Base-by-base conservation (phyloP, 2,888 invertebrate species). In the Agrochola macilenta region DNA sequence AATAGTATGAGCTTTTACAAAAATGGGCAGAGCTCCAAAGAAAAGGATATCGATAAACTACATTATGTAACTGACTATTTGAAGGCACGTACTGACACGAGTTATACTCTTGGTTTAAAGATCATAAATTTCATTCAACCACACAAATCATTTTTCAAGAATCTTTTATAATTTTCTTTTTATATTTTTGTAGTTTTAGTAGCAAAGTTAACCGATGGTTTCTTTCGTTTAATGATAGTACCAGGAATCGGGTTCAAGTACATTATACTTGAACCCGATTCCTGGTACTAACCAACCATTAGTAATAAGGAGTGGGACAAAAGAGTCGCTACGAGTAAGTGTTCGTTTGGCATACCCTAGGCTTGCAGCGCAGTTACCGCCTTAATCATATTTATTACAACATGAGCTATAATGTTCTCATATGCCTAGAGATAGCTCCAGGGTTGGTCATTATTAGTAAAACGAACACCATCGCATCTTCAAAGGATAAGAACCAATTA, bases 51-150 rank as follows among this genome's bases (percentile, higher is more conserved):
- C 84, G 61, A 80, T 69, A 64, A 64, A 69, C 54, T 63, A 75
- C 49, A 75, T 75, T 82, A 69, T 60, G 39, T 71, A 61, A 74
- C 49, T n/a, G 12, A 74, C 60, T 82, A 84, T 84, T 84, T 84
- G 80, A 72, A 84, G 61, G 84, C 75, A 75, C 69, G 58, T 30
- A 61, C n/a, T n/a, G n/a, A n/a, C 57, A 1, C 52, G 43, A 82
- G 69, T 74, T 71, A 79, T 49, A 64, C 75, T 57, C 80, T 72
- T 23, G 61, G 75, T 69, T 79, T 82, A 69, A 82, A 72, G 61
- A 82, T 75, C 80, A 72, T 82, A 82, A 84, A 82, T 82, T 84
- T 71, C 4, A 57, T 82, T 75, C 75, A 79, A 60, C 11, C 60
- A 65, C 71, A 80, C 71, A 75, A 75, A 84, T 80, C 69, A 71